A percentile compares a stretch with the other conserved stretches of the same genome.
Conservation (phyloP, 2,797 vertebrate genomes). For the Anguilla obscura region DNA sequence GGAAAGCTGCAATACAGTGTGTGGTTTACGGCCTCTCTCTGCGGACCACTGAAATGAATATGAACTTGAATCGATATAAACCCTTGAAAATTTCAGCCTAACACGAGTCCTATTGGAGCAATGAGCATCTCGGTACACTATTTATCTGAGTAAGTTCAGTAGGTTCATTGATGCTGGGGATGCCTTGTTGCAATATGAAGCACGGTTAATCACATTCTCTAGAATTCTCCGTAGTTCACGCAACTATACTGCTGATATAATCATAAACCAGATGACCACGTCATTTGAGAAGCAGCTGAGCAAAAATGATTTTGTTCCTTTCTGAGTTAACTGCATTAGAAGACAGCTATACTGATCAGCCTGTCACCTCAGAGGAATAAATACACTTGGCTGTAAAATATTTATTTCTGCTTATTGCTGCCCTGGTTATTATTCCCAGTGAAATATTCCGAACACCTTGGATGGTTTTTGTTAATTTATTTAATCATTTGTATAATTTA, state of each 20-base stretch:
- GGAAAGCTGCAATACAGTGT: background rate
- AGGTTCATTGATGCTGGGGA: background rate
- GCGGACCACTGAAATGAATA: background rate
- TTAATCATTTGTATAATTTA: background rate
- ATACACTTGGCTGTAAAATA: background rate
- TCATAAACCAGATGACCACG: background rate
- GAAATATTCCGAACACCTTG: background rate
- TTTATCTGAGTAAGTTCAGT: background rate
- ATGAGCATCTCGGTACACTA: background rate
- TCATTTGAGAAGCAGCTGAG: background rate
- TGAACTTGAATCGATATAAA: background rate
- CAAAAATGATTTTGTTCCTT: background rate
- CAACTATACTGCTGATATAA: background rate
- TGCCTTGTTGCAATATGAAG: background rate
- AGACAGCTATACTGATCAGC: background rate
- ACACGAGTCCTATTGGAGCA: background rate
- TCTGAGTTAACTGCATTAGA: background rate
- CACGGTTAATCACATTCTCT: background rate
- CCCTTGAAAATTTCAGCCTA: background rate
- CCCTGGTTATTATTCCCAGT: background rate
- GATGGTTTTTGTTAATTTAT: background rate
- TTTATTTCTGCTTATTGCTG: background rate
- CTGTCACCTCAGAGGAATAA: background rate
- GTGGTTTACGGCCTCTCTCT: background rate
- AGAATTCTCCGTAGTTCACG: background rate